Evolutionary conservation across 2,888 invertebrate genomes (phyloP), one percentile per base, ranked within the genome.

Genomic region (Folsomia manolachei): DNA sequence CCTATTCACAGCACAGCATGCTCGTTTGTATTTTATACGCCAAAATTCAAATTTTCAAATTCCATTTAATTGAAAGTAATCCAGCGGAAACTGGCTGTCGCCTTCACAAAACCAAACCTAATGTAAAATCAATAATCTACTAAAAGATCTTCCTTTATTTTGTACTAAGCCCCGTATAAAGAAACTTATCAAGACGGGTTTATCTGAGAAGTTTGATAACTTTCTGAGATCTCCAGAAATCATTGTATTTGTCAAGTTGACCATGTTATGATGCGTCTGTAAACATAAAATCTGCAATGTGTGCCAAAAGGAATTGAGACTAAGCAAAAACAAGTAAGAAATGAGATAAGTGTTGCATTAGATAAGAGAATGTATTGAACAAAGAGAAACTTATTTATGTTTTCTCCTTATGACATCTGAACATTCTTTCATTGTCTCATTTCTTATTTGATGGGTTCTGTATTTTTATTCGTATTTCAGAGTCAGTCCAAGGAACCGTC

Each of bases 401-500:
- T 56, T 14, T 56, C 11, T 19, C 19, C 11, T 56, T 7, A 7
- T 21, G 19, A 19, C 56, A 56, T 56, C 56, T 21, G 18, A 56
- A 56, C 11, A 19, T 19, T 56, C 21, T 56, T 21, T 56, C n/a
- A 56, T 56, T 56, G 19, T 56, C 21, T 56, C 56, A 4, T 21
- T 56, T n/a, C n/a, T n/a, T n/a, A n/a, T n/a, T 4, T 39, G 39
- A 14, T 14, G 4, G 39, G 39, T 39, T 39, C 39, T 60, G 60
- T 60, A n/a, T 60, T 7, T 60, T 4, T 7, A 19, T n/a, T 60
- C n/a, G 60, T 60, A n/a, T 60, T 60, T 60, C n/a, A 67, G 67
- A 67, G 67, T 67, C 67, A 25, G 53, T 56, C 56, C 56, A 27
- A 25, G 67, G 67, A 56, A 67, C 67, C 18, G 26, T 67, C 25